Percentiles rank a stretch among this genome's conserved stretches.
Evolutionary conservation across 2,113 vertebrate genomes (phyloP).

Genomic region (Cygnus buccinator): DNA sequence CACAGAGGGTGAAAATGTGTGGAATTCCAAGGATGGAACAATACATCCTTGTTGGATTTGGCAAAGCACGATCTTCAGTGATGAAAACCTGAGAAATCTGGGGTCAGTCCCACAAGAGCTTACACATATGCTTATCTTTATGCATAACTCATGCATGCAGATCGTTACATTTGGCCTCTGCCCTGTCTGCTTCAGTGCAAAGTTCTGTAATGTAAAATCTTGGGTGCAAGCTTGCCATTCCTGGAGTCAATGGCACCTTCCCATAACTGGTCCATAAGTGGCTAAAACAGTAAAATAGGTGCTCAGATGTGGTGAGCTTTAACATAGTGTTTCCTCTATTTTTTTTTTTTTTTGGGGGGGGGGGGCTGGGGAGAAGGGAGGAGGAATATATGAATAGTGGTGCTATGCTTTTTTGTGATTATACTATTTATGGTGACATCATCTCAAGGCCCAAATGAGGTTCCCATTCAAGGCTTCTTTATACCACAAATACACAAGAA

Average conservation of each 20-base stretch:
- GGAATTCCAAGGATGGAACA: constrained; percentile 1
- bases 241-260: neutral
- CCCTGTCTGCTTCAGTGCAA: neutral
- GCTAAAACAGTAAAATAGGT: neutral
- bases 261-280: neutral
- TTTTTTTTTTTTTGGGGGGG: too few species aligned
- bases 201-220: neutral
- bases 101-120: neutral
- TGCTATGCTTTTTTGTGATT: neutral
- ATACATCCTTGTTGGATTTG: constrained; percentile 2
- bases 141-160: neutral
- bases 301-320: neutral
- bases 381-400: neutral
- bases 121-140: neutral
- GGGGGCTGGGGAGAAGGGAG: too few species aligned
- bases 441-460: neutral
- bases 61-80: neutral
- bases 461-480: neutral
- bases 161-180: neutral
- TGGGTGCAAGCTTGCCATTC: neutral
- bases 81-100: neutral
- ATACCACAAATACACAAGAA: neutral
- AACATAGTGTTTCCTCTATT: neutral
- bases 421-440: neutral
- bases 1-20: neutral